Evolutionary conservation across 2,113 vertebrate genomes (phyloP), one percentile per base, ranked within the genome.

Genomic region (Casuarius casuarius): DNA sequence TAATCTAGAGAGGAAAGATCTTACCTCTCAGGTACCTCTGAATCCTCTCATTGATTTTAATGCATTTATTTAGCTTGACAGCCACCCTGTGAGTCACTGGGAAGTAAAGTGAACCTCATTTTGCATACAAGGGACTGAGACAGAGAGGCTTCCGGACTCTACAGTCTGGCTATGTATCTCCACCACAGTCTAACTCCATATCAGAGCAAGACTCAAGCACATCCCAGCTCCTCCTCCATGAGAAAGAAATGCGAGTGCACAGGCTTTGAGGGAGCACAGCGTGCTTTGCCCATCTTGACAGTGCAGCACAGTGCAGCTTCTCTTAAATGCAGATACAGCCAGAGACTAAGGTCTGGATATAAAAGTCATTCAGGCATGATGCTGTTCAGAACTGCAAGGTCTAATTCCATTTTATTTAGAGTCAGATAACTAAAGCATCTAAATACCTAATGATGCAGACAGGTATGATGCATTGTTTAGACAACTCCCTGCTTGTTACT

Each of bases 231-330:
- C 42, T 28, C 28, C 23, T 38, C 85, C 7, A 0, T 2, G 54
- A 51, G 56, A 14, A 48, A 75, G 48, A 73, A 87, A 52, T 2
- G 16, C 7, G 10, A 33, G 26, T 14, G 7, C 49, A 5, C 8
- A 7, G 13, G 10, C 17, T 23, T 1, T 0, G 4, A 22, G 21
- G 51, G 11, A 87, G 51, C 29, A 7, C 11, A 22, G n/a, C 5
- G 28, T 59, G 56, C 52, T 76, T 61, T 75, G 46, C 40, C 29
- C 71, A 38, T 5, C 22, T 4, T 7, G 25, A 25, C 71, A 83
- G 46, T 29, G 52, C 67, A 80, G 66, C 29, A 16, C 33, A 44
- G 14, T 2, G 12, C 35, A 15, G 13, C 18, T 84, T 86, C 56
- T 49, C 40, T 56, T 3, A 23, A 51, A 31, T 4, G 42, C 3